Evolutionary conservation across 2,888 invertebrate genomes (phyloP), one percentile per base, ranked within the genome.

Genomic region (Melanargia galathea): DNA sequence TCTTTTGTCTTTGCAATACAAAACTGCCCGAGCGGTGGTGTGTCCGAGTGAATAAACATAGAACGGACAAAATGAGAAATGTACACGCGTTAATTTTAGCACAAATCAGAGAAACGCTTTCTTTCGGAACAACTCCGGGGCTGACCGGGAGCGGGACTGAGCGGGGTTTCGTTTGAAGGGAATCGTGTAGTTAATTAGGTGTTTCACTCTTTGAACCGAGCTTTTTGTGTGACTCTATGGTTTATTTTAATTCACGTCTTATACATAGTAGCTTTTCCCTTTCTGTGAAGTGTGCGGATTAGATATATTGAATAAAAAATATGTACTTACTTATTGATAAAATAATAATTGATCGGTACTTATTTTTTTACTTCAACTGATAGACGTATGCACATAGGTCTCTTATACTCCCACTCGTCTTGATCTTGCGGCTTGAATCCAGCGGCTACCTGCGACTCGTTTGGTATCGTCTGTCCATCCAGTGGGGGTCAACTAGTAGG

Each of bases 11-110:
- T 48, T 13, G 24, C 24, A 48, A 48, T 22, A 48, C 24, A 48
- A 49, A 49, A 30, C 16, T 49, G n/a, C 3, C 26, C 30, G 10
- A 16, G 30, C n/a, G 24, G 24, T n/a, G 24, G n/a, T 16, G 49
- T 30, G 49, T 16, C 18, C 16, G 16, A 30, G 49, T 30, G 30
- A 49, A 33, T 52, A 33, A 52, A 52, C 51, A 52, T n/a, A 20
- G 35, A 33, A 20, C 49, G 49, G 49, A 10, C 35, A 33, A 52
- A 52, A 52, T 52, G 35, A 52, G 52, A 35, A 52, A 62, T 30
- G 51, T 62, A 43, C 57, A 43, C 45, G 49, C 43, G 57, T 51
- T 62, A 45, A 62, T 57, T 52, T 43, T 35, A 22, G 45, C 30
- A 33, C 51, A 57, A 57, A 57, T 57, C 45, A 57, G 45, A 45